Evolutionary conservation across 2,113 vertebrate genomes (phyloP).

Genomic region (Grallaria varia): DNA sequence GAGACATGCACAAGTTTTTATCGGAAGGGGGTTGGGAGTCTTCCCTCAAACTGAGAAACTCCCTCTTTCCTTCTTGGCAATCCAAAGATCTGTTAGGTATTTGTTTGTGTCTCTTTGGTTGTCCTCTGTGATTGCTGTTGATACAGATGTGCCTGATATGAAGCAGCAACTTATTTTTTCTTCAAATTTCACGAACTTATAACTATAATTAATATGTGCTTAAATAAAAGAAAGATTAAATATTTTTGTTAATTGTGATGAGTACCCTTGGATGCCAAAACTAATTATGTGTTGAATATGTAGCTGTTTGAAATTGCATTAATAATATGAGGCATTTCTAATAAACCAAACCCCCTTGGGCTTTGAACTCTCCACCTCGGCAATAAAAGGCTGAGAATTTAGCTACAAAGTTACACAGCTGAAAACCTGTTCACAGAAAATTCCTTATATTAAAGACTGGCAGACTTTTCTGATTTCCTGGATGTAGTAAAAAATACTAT

Average conservation of each 20-base stretch:
- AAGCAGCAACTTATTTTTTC: background rate
- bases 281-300: constrained; percentile 18
- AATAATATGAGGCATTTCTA: background rate
- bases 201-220: background rate
- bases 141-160: background rate
- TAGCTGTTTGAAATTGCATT: background rate
- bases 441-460: background rate
- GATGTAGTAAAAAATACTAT: too few species aligned
- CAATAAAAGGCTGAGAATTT: background rate
- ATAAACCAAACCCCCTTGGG: background rate
- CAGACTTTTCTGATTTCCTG: background rate
- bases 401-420: background rate
- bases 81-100: background rate
- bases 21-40: background rate
- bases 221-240: constrained; percentile 3
- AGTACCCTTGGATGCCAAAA: background rate
- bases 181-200: background rate
- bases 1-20: background rate
- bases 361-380: background rate
- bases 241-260: background rate
- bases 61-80: background rate
- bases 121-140: background rate
- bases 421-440: background rate
- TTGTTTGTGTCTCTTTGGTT: background rate
- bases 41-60: background rate